Evolutionary conservation across 1,140 invertebrate species (phyloP), one percentile per base, ranked within the genome.

Genomic region (Ooceraea biroi): DNA sequence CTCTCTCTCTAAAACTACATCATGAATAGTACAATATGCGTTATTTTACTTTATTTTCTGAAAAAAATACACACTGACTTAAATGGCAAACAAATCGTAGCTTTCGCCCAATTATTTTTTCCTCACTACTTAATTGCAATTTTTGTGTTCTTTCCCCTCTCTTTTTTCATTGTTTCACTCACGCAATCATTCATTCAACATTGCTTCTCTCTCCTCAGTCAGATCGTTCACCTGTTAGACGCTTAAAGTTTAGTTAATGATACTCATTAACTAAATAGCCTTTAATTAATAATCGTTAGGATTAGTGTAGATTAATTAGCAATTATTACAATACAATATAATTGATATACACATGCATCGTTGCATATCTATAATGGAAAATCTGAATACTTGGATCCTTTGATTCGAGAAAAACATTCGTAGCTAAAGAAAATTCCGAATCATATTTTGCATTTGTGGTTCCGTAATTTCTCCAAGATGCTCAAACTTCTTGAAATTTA

Each of bases 261-360:
- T 85, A 82, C 77, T 72, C 46, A 76, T 82, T 65, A 72, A 58
- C 36, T 69, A 85, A 69, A 57, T 84, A 41, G 30, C 68, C 66
- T 69, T 87, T 74, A 22, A 66, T 89, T 90, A 91, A 89, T 87
- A 85, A 86, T 91, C 87, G 82, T 92, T 91, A 91, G 91, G 92
- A 92, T 93, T 93, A 93, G 91, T 91, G 91, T 92, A 93, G 90
- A 92, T 90, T 91, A 86, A 90, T 92, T 92, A 91, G 88, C 91
- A 92, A 92, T 90, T 87, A 88, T 92, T 93, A 92, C 85, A 91
- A 91, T 93, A 93, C 90, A 91, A 93, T 92, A 91, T 90, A 91
- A 87, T 90, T 90, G 89, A 91, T 90, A 88, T 90, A 88, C 82
- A 89, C 85, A 82, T 89, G 83, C 80, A 88, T 88, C 84, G 52